These are phyloP conservation scores for Cinclus mexicanus DNA, from an alignment of 2,113 vertebrate genomes.

Conservation along the genomic window DNA sequence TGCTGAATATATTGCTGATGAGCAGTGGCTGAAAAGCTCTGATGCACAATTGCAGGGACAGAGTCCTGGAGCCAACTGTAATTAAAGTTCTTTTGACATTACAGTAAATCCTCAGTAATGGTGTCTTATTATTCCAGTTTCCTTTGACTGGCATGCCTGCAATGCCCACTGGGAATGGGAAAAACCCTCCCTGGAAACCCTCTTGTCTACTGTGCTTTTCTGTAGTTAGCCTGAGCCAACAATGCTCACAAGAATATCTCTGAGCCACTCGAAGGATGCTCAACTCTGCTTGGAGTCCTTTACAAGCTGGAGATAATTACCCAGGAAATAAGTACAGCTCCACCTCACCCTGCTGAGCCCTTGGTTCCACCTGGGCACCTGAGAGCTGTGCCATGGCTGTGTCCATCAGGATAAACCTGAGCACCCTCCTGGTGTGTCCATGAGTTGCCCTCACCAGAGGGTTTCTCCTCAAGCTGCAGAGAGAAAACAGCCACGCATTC, in stretches of 20 bases:
- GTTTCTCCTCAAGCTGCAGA: background rate
- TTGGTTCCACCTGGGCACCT: background rate
- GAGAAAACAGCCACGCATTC: fast-evolving
- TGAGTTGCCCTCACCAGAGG: fast-evolving
- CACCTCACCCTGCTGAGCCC: background rate
- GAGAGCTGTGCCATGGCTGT: background rate
- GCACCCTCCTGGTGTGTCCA: background rate
- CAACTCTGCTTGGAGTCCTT: background rate
- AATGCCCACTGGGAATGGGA: background rate
- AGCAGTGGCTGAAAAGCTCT: background rate
- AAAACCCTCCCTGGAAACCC: background rate
- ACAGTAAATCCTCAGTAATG: background rate
- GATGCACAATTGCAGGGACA: background rate
- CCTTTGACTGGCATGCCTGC: background rate
- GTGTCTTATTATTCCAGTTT: background rate
- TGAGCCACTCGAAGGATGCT: background rate
- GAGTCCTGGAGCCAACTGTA: background rate
- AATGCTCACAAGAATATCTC: background rate
- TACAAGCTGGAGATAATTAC: background rate
- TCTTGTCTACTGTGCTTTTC: background rate
- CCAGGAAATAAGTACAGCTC: background rate
- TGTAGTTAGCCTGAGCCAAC: background rate
- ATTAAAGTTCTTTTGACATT: background rate
- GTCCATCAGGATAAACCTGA: fast-evolving
- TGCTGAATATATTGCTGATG: background rate